Percentiles rank a stretch among this genome's conserved stretches.
These are phyloP conservation scores for Dasyurus viverrinus DNA, from an alignment of 2,113 vertebrate genomes.

Conservation along the genomic window DNA sequence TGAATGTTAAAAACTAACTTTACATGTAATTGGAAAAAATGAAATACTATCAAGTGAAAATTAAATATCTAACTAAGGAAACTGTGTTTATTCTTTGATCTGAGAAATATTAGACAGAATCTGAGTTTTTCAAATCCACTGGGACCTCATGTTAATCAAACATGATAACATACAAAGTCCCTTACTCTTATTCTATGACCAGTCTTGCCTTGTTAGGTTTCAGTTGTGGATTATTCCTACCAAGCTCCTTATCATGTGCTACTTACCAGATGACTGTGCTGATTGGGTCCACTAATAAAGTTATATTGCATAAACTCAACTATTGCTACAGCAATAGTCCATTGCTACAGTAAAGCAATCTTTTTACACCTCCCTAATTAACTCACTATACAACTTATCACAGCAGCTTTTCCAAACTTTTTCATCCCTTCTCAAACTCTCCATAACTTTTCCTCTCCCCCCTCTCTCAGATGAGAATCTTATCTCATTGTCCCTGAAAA, in stretches of 20 bases:
- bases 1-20: too few relatives aligned
- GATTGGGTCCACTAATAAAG: background rate
- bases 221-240: background rate
- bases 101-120: background rate
- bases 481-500: background rate
- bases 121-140: background rate
- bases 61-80: background rate
- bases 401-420: background rate
- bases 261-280: background rate
- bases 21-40: too few relatives aligned
- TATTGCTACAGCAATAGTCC: background rate
- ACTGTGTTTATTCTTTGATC: background rate
- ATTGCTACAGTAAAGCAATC: background rate
- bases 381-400: background rate
- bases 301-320: background rate
- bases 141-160: background rate
- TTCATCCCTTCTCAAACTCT: background rate
- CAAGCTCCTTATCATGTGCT: background rate
- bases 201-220: background rate
- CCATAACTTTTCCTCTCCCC: background rate
- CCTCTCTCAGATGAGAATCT: background rate
- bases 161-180: background rate
- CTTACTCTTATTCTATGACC: background rate
- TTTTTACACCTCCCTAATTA: background rate
- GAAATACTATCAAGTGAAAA: too few relatives aligned